A percentile compares a stretch with the other conserved stretches of the same genome.
Conservation (phyloP, 2,888 invertebrate genomes). For the Drosophila trichaetosa region DNA sequence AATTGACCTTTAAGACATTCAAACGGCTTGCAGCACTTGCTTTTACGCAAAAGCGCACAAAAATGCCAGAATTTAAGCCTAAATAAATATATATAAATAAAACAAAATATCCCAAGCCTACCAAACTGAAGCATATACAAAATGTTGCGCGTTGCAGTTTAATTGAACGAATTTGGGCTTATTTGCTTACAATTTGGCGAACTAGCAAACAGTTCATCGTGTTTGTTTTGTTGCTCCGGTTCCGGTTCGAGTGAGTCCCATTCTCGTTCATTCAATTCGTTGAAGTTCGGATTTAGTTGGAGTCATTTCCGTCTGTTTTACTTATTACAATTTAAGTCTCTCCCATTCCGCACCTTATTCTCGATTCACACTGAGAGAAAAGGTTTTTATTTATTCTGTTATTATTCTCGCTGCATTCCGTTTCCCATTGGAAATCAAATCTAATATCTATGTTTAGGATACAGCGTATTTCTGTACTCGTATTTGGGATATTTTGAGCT, state of each 20-base stretch:
- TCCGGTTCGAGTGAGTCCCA: background rate
- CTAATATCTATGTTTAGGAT: slow-evolving; percentile 1
- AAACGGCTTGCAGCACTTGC: slow-evolving; percentile 21
- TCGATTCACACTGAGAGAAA: background rate
- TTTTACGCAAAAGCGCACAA: slow-evolving; percentile 3
- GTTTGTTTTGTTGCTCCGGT: background rate
- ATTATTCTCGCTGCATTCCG: background rate
- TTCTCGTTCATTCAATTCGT: background rate
- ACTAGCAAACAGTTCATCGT: background rate
- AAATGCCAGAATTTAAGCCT: background rate
- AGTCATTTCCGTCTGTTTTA: background rate
- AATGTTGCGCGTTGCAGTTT: background rate
- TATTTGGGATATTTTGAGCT: slow-evolving; percentile 37
- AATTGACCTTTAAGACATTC: slow-evolving; percentile 39
- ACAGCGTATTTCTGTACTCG: slow-evolving; percentile 29
- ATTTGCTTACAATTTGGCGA: background rate
- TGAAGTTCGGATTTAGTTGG: background rate
- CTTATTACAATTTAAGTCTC: background rate
- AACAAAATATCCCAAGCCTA: background rate
- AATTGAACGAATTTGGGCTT: background rate
- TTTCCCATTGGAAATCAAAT: background rate
- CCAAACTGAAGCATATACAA: background rate
- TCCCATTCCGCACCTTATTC: background rate
- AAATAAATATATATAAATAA: background rate
- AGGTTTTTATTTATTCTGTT: background rate